These are phyloP conservation scores for Caenorhabditis latens DNA, from an alignment of 1,140 invertebrate genomes.

Conservation along the genomic window DNA sequence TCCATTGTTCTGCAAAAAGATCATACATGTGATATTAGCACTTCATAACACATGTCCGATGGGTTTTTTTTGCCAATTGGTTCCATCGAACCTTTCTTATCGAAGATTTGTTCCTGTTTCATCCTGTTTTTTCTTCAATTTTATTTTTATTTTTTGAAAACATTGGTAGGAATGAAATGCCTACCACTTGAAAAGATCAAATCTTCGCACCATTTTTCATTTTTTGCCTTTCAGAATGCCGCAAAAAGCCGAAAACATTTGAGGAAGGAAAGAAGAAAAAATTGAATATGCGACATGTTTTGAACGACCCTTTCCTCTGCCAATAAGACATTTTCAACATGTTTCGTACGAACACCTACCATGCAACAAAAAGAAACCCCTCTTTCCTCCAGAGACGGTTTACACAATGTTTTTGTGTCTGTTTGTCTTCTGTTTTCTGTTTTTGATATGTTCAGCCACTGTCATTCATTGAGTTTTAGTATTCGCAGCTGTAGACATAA, in stretches of 20 bases:
- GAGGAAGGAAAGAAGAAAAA: slow-evolving; percentile 20
- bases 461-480: background rate
- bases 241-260: slow-evolving; percentile 9
- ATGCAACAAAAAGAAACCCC: no score
- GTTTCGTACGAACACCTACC: no score
- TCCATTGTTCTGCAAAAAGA: slow-evolving; percentile 35
- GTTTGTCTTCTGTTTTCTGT: background rate
- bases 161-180: background rate
- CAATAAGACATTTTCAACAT: no score
- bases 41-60: background rate
- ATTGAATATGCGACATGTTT: background rate
- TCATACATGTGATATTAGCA: slow-evolving; percentile 48
- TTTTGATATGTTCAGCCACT: background rate
- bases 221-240: slow-evolving; percentile 27
- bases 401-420: background rate
- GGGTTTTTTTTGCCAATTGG: background rate
- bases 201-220: slow-evolving; percentile 20
- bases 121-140: background rate
- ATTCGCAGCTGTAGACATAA: slow-evolving; percentile 4
- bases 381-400: background rate
- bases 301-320: background rate
- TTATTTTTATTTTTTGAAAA: background rate
- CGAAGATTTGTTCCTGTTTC: background rate
- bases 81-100: no score
- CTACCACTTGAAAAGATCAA: slow-evolving; percentile 5